A percentile compares a stretch with the other conserved stretches of the same genome.
Conservation (phyloP, 2,888 invertebrate genomes). For the Catocala nupta region DNA sequence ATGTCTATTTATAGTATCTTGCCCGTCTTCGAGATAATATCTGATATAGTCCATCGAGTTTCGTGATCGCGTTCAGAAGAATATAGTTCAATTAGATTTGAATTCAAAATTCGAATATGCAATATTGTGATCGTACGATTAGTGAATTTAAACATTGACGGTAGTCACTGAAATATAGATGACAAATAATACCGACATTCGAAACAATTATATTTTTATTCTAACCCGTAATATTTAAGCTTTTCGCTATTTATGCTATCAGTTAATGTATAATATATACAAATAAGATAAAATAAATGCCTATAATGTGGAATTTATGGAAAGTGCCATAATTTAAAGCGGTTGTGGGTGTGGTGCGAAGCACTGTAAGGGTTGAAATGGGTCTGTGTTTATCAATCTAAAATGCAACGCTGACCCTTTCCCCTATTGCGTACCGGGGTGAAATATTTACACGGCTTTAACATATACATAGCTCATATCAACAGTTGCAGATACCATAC, state of each 20-base stretch:
- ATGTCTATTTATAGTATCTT: too few species aligned
- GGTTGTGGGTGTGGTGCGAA: slow-evolving; percentile 16
- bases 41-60: too few species aligned
- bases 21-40: too few species aligned
- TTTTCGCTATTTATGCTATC: too few species aligned
- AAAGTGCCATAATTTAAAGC: slow-evolving; percentile 3
- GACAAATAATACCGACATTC: too few species aligned
- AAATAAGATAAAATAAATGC: slow-evolving; percentile 60
- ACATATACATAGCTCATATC: not conserved
- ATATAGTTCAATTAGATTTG: slow-evolving; percentile 57
- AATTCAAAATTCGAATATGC: slow-evolving; percentile 31
- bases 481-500: not conserved
- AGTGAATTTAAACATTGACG: too few species aligned
- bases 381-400: slow-evolving; percentile 13
- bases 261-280: slow-evolving; percentile 8
- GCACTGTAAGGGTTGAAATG: slow-evolving; percentile 28
- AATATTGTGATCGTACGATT: slow-evolving; percentile 37
- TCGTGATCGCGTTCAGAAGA: slow-evolving; percentile 35
- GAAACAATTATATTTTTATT: too few species aligned
- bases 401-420: slow-evolving; percentile 34
- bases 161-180: too few species aligned
- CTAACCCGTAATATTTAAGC: too few species aligned
- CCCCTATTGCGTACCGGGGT: slow-evolving; percentile 10
- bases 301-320: not conserved
- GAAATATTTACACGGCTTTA: slow-evolving; percentile 2